A percentile compares a stretch with the other conserved stretches of the same genome.
phyloP scores from a whole-genome alignment of 2,113 vertebrate genomes.

The Corythornis madagascariensis region DNA sequence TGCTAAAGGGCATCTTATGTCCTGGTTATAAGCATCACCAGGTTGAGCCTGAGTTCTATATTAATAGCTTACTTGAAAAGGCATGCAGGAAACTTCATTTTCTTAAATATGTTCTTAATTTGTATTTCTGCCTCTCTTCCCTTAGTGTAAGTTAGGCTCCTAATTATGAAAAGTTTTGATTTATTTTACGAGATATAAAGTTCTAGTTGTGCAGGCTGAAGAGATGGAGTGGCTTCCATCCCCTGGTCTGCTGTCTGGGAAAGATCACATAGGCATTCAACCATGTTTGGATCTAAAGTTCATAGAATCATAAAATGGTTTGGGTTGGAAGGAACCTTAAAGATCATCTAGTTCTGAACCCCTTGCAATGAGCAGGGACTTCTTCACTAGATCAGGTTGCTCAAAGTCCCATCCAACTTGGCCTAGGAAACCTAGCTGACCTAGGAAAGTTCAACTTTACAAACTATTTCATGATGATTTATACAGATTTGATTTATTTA shows the following conservation, averaged over 20 bases:
- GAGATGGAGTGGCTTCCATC: not conserved
- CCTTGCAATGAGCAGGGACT: too few species aligned
- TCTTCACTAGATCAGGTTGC: too few species aligned
- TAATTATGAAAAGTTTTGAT: not conserved
- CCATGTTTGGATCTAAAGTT: not conserved
- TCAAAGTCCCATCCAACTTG: too few species aligned
- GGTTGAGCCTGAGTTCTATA: not conserved
- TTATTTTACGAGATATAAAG: not conserved
- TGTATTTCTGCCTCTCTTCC: not conserved
- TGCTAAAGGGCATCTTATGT: not conserved
- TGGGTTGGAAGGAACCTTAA: not conserved
- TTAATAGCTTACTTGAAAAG: not conserved
- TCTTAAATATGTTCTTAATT: not conserved
- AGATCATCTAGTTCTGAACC: not conserved
- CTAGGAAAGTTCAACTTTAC: not conserved
- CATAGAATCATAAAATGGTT: not conserved
- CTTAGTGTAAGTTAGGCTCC: not conserved
- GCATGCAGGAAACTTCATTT: not conserved
- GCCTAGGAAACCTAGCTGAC: not conserved
- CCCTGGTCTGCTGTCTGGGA: not conserved
- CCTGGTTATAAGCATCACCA: not conserved
- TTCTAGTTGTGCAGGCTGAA: not conserved
- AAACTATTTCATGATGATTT: not conserved
- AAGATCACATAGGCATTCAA: too few species aligned
- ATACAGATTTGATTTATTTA: too few species aligned